Evolutionary conservation across 2,888 invertebrate species (phyloP), one percentile per base, ranked within the genome.

Genomic region (Agonopterix arenella): DNA sequence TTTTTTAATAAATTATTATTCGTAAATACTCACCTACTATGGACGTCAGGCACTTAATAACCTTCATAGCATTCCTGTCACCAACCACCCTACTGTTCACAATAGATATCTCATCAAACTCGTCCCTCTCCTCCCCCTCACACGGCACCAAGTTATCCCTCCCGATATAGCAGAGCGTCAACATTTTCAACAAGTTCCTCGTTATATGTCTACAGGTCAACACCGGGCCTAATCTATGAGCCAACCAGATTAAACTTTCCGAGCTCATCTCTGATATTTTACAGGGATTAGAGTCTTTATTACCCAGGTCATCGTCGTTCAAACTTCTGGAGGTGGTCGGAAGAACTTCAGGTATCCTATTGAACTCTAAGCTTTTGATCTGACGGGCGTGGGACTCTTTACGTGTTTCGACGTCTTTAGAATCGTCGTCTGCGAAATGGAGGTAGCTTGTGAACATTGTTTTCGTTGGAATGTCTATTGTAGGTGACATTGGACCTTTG

Each of bases 161-260:
- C 0, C 96, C 97, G 16, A 96, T 93, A 74, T 98, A 99, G 79
- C 98, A 99, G 2, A 98, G 82, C 0, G 97, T 96, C 48, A 99
- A 84, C 96, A 99, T 98, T 68, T 98, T 93, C 9, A 99, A 89
- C 57, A 99, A 90, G 88, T 98, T 98, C 53, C 96, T 91, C 0
- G 98, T 96, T 36, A 99, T 90, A 84, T 96, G 95, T 60, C 96
- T 93, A 42, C 98, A 97, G 0, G 97, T 97, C 18, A 99, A 90
- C 45, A 98, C 96, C 0, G 99, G 98, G 0, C 99, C 99, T 11
- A 99, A 84, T 56, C 98, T 92, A 82, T 98, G 96, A 0, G 97
- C 94, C 52, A 99, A 73, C 98, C 98, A 98, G 54, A 97, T 93
- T 1, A 97, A 84, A 66, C 96, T 96, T 68, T 96, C 97, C 0